Conservation (phyloP, 2,113 vertebrate species). For the Oryzias javanicus region DNA sequence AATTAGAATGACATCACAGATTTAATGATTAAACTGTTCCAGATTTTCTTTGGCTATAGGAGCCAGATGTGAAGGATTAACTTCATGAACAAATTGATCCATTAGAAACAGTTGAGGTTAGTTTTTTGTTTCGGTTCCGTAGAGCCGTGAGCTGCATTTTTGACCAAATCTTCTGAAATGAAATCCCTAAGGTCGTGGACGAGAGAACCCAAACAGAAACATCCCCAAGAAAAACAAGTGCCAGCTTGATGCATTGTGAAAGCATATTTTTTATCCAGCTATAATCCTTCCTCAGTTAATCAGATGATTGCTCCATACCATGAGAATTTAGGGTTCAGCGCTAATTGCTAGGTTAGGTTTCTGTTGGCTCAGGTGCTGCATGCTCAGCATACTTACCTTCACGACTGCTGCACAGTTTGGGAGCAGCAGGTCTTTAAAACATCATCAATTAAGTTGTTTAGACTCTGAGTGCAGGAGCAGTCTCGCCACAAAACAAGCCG, state of each 20-base stretch:
- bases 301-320: constrained; percentile 71
- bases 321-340: constrained; percentile 62
- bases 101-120: constrained; percentile 21
- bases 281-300: constrained; percentile 71
- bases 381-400: constrained; percentile 63
- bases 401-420: constrained; percentile 43
- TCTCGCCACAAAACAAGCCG: constrained; percentile 56
- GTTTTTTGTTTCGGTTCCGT: background rate
- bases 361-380: constrained; percentile 71
- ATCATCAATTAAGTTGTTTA: constrained; percentile 63
- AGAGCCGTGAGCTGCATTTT: background rate
- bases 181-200: constrained; percentile 36
- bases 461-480: constrained; percentile 33
- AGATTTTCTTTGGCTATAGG: constrained; percentile 54
- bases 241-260: constrained; percentile 57
- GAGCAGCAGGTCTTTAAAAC: constrained; percentile 58
- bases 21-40: constrained; percentile 47
- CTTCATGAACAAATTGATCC: constrained; percentile 41
- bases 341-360: constrained; percentile 75
- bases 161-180: constrained; percentile 33
- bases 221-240: constrained; percentile 58
- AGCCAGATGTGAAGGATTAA: constrained; percentile 59
- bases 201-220: constrained; percentile 54
- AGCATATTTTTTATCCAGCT: constrained; percentile 66
- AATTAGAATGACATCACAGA: constrained; percentile 54